Conservation (phyloP, 2,797 vertebrate species). For the Gorsachius magnificus region DNA sequence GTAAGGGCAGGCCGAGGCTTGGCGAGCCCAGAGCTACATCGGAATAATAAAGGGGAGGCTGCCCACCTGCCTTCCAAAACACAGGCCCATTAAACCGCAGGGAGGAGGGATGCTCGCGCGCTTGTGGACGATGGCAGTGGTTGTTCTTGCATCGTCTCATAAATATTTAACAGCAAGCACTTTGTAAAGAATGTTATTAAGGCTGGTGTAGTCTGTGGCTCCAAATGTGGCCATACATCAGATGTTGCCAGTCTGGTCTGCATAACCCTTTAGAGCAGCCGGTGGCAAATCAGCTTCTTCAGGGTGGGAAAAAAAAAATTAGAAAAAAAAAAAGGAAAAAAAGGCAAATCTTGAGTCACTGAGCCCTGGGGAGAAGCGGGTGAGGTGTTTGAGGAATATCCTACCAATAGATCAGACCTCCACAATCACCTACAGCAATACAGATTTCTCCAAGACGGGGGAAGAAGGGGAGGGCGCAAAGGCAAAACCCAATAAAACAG, state of each 20-base stretch:
- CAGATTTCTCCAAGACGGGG: background rate
- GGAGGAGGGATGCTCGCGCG: background rate
- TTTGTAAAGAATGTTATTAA: conserved; percentile 73
- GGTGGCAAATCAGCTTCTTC: conserved; percentile 8
- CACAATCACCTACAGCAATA: background rate
- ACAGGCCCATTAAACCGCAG: background rate
- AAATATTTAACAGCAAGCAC: conserved; percentile 73
- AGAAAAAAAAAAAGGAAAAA: background rate
- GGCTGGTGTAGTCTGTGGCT: conserved; percentile 41
- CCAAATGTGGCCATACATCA: conserved; percentile 63
- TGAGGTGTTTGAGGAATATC: background rate
- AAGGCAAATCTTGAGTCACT: background rate
- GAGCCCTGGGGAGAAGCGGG: background rate
- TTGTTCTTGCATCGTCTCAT: conserved; percentile 53
- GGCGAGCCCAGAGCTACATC: accelerated
- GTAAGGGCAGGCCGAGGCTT: background rate
- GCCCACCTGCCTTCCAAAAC: background rate
- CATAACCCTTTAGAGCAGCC: background rate
- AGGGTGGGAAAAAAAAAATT: background rate
- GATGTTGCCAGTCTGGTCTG: conserved; percentile 8
- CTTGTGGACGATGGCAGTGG: background rate
- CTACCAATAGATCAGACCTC: background rate
- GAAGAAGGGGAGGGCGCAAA: background rate
- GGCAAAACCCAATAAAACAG: conserved; percentile 7
- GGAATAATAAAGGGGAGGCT: background rate